Conservation (phyloP, 2,888 invertebrate genomes). For the Ophion costatus region DNA sequence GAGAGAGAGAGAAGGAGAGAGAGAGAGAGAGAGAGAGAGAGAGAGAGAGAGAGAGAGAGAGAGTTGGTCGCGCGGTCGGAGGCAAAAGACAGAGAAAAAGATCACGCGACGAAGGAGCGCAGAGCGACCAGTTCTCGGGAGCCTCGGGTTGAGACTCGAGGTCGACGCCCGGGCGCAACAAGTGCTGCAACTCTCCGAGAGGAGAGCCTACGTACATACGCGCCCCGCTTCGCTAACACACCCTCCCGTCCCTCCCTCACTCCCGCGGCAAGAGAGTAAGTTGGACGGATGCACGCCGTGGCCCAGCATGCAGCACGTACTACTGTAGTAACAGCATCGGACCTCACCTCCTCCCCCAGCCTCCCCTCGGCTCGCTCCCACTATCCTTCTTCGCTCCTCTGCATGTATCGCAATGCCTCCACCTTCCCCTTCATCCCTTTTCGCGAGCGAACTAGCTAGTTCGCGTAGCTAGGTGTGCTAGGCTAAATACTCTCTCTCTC, state of each 20-base stretch:
- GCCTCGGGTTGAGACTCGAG: slow-evolving; percentile 79
- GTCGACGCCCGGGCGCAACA: slow-evolving; percentile 83
- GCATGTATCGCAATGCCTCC: slow-evolving; percentile 25
- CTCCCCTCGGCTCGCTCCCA: slow-evolving; percentile 51
- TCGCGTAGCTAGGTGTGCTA: slow-evolving; percentile 61
- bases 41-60: too few relatives aligned
- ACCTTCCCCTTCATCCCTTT: slow-evolving; percentile 27
- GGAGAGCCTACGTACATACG: slow-evolving; percentile 72
- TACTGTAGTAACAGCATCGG: slow-evolving; percentile 56
- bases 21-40: too few relatives aligned
- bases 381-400: slow-evolving; percentile 52
- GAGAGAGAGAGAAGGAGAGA: too few relatives aligned
- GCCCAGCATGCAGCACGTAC: slow-evolving; percentile 43
- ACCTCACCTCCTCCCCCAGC: slow-evolving; percentile 13
- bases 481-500: slow-evolving; percentile 25
- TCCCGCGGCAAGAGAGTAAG: slow-evolving; percentile 27
- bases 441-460: slow-evolving; percentile 45
- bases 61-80: slow-evolving; percentile 32
- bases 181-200: slow-evolving; percentile 79
- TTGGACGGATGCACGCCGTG: slow-evolving; percentile 39
- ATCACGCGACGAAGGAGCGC: slow-evolving; percentile 39
- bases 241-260: slow-evolving; percentile 59
- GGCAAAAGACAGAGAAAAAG: slow-evolving; percentile 46
- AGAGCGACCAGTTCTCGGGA: slow-evolving; percentile 69
- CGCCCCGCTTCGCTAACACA: slow-evolving; percentile 68